Percentiles rank a stretch among this genome's conserved stretches.
Conservation (phyloP, 2,888 invertebrate genomes). For the Bruchidius siliquastri region DNA sequence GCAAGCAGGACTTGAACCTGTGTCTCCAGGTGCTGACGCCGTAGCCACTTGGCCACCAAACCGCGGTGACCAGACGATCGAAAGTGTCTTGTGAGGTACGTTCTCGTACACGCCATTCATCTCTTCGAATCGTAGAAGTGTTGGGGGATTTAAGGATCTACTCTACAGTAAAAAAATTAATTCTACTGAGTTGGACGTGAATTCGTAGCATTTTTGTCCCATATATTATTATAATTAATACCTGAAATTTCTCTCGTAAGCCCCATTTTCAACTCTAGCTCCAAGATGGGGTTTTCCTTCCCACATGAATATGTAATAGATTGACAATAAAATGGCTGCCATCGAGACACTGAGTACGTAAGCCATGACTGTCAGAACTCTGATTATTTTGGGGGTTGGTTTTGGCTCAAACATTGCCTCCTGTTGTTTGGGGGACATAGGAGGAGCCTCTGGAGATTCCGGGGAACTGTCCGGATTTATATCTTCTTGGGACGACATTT, state of each 20-base stretch:
- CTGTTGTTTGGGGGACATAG: conserved; percentile 16
- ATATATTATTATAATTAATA: too few relatives aligned
- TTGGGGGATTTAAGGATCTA: too few relatives aligned
- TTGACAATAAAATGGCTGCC: conserved; percentile 74
- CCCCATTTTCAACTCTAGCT: conserved; percentile 11
- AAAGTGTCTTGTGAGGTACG: too few relatives aligned
- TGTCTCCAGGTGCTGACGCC: too few relatives aligned
- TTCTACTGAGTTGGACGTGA: too few relatives aligned
- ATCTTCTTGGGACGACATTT: conserved; percentile 31
- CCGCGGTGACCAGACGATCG: too few relatives aligned
- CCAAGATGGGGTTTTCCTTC: conserved; percentile 56
- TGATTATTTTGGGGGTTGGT: conserved; percentile 45
- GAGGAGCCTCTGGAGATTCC: conserved; percentile 20
- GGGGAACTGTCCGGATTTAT: conserved; percentile 19
- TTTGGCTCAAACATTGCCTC: conserved; percentile 33
- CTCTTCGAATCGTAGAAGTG: too few relatives aligned
- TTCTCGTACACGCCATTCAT: too few relatives aligned
- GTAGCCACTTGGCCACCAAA: too few relatives aligned
- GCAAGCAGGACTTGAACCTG: too few relatives aligned
- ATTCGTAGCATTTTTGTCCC: too few relatives aligned
- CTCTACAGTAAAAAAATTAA: too few relatives aligned
- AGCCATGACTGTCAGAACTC: conserved; percentile 73
- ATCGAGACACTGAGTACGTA: conserved; percentile 83
- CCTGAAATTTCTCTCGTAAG: background rate
- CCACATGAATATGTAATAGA: conserved; percentile 81